Evolutionary conservation across 2,888 invertebrate species (phyloP).

Genomic region (Nesidiocoris tenuis): DNA sequence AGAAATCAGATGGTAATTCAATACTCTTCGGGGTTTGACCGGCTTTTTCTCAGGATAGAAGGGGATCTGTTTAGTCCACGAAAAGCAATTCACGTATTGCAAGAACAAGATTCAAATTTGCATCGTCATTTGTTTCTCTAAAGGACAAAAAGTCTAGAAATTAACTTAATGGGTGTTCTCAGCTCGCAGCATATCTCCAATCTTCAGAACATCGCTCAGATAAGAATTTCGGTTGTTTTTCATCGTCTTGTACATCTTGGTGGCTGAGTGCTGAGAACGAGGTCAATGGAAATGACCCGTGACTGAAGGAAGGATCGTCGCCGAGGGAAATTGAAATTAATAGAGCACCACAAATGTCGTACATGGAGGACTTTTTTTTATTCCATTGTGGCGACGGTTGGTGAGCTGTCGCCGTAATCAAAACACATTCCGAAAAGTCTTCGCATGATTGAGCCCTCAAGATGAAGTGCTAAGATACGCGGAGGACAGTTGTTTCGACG

Average conservation of each 20-base stretch:
- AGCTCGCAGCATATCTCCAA: neutral
- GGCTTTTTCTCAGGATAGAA: too few species aligned
- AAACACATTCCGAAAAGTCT: neutral
- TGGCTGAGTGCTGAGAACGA: conserved; percentile 1
- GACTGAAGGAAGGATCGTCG: conserved; percentile 2
- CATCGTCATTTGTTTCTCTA: too few species aligned
- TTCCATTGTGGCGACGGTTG: too few species aligned
- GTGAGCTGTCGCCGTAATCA: neutral
- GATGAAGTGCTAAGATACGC: neutral
- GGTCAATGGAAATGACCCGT: conserved; percentile 34
- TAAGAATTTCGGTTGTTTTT: neutral
- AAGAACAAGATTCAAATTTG: neutral
- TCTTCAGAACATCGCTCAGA: neutral
- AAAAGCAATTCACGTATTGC: neutral
- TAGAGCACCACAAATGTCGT: neutral
- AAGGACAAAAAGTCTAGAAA: too few species aligned
- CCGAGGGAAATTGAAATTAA: conserved; percentile 29
- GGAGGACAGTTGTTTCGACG: too few species aligned
- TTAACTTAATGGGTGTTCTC: neutral
- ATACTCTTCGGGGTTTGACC: too few species aligned
- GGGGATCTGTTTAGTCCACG: too few species aligned
- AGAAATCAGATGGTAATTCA: too few species aligned
- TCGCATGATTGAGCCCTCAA: neutral
- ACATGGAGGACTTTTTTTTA: conserved; percentile 10
- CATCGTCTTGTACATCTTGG: neutral